Conservation (phyloP, 2,113 vertebrate species). For the Copsychus sechellarum region DNA sequence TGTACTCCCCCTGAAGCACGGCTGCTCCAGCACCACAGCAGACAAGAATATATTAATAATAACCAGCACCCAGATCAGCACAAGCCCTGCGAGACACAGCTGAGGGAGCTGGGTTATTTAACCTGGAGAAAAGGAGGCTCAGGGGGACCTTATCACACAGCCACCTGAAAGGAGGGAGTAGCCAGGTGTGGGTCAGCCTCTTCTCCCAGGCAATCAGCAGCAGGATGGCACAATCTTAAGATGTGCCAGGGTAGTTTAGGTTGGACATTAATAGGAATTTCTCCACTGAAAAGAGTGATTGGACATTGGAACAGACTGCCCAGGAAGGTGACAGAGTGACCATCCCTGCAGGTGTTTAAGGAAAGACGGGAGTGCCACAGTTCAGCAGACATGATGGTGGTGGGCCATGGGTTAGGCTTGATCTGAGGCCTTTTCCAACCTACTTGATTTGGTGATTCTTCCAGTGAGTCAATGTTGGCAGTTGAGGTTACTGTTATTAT, state of each 20-base stretch:
- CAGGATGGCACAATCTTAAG: neutral
- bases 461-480: fast-evolving
- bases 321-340: too few relatives aligned
- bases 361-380: neutral
- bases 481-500: neutral
- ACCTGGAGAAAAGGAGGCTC: neutral
- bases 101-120: neutral
- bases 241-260: neutral
- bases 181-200: fast-evolving
- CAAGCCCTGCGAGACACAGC: too few relatives aligned
- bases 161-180: neutral
- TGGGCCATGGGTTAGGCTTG: neutral
- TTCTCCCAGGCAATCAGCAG: neutral
- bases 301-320: neutral
- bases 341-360: neutral
- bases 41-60: fast-evolving
- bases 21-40: neutral
- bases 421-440: neutral
- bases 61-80: neutral
- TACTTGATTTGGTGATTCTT: neutral
- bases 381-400: neutral
- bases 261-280: neutral
- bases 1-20: too few relatives aligned
- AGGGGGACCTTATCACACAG: fast-evolving
- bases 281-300: neutral